Evolutionary conservation across 2,797 vertebrate genomes (phyloP), one percentile per base, ranked within the genome.

Genomic region (Salarias fasciatus): DNA sequence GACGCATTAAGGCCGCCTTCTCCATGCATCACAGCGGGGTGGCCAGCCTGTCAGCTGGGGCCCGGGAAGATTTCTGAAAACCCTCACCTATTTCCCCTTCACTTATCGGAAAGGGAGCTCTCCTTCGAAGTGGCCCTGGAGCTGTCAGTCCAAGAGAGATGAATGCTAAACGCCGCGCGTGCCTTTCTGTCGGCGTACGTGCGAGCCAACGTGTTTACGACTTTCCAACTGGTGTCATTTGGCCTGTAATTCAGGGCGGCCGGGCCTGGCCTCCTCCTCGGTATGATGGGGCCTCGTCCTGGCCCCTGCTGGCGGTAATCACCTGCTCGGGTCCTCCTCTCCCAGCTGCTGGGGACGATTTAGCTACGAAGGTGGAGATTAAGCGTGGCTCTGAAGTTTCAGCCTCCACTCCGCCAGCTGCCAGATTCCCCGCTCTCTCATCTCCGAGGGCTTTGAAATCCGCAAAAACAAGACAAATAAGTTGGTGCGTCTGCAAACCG

Each of bases 341-440:
- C 53, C 66, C 80, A 84, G 85, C 86, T 88, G 85, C 75, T 71
- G 55, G 57, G 84, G 79, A 75, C 67, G 69, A 76, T 81, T 87
- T 78, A 69, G 72, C 65, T 69, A 70, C 64, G 49, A 80, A 80
- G 73, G 70, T 76, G 74, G 68, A 78, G 85, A 91, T 88, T 87
- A 86, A 86, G 89, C 9, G 1, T 47, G 55, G 41, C 80, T 86
- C 78, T 85, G 84, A 88, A 84, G 85, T 89, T 86, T 78, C 45
- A 83, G 69, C 71, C 57, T 84, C 61, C 69, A 35, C 64, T 83
- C 72, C 67, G 71, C 74, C 83, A 91, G 84, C 77, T 87, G 87
- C 80, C 75, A 57, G 59, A 64, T 79, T 58, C 74, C 35, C 61
- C 41, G 3, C 52, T 67, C 62, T 72, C 68, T 74, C 59, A 80